phyloP scores from a whole-genome alignment of 2,113 vertebrate species.

The Rhinoptilus africanus region DNA sequence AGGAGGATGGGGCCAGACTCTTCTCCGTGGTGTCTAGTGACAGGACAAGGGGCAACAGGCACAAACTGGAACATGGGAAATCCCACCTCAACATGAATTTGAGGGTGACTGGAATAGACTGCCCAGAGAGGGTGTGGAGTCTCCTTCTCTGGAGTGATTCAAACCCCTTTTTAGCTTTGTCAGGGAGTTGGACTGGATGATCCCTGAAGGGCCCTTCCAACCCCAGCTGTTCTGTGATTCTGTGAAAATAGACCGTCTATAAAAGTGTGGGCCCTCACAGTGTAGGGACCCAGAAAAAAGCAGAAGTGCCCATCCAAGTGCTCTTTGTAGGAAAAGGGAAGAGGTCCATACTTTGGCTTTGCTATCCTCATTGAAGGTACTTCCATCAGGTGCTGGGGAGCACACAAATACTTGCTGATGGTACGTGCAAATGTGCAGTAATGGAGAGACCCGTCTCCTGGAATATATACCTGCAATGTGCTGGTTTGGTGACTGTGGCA shows the following conservation, averaged over 20 bases:
- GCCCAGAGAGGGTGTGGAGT: not conserved
- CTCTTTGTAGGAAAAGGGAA: not conserved
- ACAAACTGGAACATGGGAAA: not conserved
- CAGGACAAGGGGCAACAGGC: not conserved
- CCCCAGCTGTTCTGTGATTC: not conserved
- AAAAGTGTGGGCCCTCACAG: not conserved
- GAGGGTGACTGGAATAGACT: not conserved
- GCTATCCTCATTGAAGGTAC: not conserved
- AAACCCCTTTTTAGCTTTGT: not conserved
- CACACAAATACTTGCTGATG: not conserved
- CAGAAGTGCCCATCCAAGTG: not conserved
- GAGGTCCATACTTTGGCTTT: not conserved
- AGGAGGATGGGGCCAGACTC: not conserved
- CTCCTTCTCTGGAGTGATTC: not conserved
- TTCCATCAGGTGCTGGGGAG: not conserved
- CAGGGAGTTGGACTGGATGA: not conserved
- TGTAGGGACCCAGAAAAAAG: not conserved
- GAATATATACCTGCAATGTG: not conserved
- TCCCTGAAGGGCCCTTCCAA: not conserved
- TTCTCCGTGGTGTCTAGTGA: not conserved
- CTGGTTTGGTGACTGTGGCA: not conserved
- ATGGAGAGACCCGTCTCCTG: not conserved
- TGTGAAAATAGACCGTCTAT: not conserved
- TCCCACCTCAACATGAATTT: not conserved
- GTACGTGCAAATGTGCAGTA: too few relatives aligned